Evolutionary conservation across 1,140 invertebrate genomes (phyloP).

Genomic region (Euglossa dilemma): DNA sequence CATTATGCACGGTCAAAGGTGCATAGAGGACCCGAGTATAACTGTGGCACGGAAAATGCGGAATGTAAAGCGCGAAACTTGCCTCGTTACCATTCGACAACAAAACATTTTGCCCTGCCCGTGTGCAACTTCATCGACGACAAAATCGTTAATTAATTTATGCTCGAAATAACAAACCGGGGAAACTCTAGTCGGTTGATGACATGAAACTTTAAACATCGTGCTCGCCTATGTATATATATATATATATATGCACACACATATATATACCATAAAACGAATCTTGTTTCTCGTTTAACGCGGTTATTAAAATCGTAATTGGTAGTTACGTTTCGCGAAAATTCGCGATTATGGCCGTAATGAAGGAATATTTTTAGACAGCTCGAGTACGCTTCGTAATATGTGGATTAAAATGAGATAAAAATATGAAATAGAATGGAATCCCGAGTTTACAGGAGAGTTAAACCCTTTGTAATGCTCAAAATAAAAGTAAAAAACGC

Average conservation of each 20-base stretch:
- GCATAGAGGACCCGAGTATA: not conserved
- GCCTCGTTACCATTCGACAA: not conserved
- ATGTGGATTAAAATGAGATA: not conserved
- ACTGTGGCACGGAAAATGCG: not conserved
- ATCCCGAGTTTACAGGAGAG: too few relatives aligned
- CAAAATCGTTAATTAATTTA: constrained; percentile 38
- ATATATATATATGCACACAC: too few relatives aligned
- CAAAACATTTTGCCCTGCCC: not conserved
- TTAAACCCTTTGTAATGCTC: too few relatives aligned
- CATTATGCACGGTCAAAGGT: not conserved
- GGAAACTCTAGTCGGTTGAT: too few relatives aligned
- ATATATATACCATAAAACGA: not conserved
- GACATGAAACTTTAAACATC: not conserved
- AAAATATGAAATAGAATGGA: not conserved
- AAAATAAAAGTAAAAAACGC: too few relatives aligned
- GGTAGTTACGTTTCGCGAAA: not conserved
- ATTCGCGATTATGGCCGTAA: not conserved
- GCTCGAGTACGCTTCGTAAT: not conserved
- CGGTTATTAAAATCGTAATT: not conserved
- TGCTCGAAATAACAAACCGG: not conserved
- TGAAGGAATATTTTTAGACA: not conserved
- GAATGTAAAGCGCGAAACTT: constrained; percentile 45
- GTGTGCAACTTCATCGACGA: not conserved
- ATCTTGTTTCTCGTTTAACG: too few relatives aligned
- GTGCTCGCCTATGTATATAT: not conserved